Percentiles rank a stretch among this genome's conserved stretches.
Evolutionary conservation across 2,113 vertebrate species (phyloP).

Genomic region (Macquaria australasica): DNA sequence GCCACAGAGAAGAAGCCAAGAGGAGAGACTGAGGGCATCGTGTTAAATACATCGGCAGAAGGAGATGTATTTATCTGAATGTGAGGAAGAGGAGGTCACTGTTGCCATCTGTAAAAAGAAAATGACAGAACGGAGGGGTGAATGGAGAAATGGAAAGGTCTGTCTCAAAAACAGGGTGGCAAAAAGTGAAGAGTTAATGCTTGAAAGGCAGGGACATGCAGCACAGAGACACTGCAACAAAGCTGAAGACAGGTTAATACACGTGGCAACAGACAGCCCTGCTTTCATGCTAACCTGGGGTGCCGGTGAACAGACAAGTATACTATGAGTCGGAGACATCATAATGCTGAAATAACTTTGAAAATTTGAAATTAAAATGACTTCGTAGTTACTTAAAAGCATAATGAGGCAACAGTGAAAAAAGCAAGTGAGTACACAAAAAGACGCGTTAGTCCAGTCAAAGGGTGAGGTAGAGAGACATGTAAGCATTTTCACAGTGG

Average conservation of each 20-base stretch:
- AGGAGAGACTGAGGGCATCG: conserved; percentile 57
- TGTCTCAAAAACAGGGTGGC: conserved; percentile 29
- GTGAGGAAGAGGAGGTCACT: conserved; percentile 63
- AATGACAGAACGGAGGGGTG: conserved; percentile 42
- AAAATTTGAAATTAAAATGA: conserved; percentile 24
- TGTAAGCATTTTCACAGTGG: conserved; percentile 50
- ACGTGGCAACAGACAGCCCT: conserved; percentile 34
- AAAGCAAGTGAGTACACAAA: conserved; percentile 43
- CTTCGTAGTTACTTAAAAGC: conserved; percentile 19
- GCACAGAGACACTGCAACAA: conserved; percentile 57
- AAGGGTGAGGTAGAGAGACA: conserved; percentile 50
- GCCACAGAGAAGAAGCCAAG: conserved; percentile 58
- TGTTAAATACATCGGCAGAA: conserved; percentile 81
- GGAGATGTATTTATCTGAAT: conserved; percentile 82
- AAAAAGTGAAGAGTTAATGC: conserved; percentile 49
- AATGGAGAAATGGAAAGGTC: conserved; percentile 36
- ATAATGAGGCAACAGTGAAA: conserved; percentile 21
- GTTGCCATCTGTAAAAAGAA: conserved; percentile 77
- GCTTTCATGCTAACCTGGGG: conserved; percentile 31
- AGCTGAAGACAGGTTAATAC: conserved; percentile 55
- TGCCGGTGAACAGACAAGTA: conserved; percentile 1
- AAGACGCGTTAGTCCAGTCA: conserved; percentile 56
- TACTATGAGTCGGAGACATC: not conserved
- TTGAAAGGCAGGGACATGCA: conserved; percentile 63
- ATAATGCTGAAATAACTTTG: conserved; percentile 9